Evolutionary conservation across 2,888 invertebrate genomes (phyloP).

Genomic region (Callinectes sapidus): DNA sequence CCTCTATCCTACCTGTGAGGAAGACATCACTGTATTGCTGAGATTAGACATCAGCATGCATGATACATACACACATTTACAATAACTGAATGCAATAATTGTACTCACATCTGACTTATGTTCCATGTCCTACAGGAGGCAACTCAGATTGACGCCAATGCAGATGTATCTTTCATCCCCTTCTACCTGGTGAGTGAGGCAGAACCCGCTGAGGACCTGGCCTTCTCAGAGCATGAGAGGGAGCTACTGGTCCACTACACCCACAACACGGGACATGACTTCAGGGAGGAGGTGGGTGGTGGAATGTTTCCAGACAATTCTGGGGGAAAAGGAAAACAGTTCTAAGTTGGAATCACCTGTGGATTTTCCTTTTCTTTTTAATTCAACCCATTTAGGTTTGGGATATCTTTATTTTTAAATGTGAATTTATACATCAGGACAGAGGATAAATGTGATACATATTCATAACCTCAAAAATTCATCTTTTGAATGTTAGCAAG

Average conservation of each 20-base stretch:
- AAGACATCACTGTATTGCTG: too few species aligned
- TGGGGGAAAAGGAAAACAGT: background rate
- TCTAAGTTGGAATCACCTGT: background rate
- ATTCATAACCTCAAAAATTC: too few species aligned
- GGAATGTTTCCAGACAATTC: background rate
- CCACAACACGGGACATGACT: constrained; percentile 66
- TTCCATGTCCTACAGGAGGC: constrained; percentile 54
- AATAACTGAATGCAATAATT: background rate
- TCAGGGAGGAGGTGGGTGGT: constrained; percentile 61
- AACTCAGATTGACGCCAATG: constrained; percentile 63
- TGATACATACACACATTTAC: too few species aligned
- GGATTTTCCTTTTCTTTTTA: background rate
- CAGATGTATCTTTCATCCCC: constrained; percentile 61
- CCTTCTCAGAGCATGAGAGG: constrained; percentile 68
- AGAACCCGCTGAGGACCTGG: constrained; percentile 59
- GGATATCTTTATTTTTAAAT: too few species aligned
- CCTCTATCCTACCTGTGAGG: too few species aligned
- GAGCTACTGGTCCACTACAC: constrained; percentile 67
- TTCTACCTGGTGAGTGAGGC: constrained; percentile 65
- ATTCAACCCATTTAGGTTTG: too few species aligned
- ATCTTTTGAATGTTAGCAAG: too few species aligned
- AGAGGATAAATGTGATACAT: too few species aligned
- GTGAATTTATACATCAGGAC: too few species aligned
- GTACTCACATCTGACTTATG: background rate
- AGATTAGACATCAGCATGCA: too few species aligned